Percentiles rank a stretch among this genome's conserved stretches.
Conservation (phyloP, 2,888 invertebrate species). For the Linnaemya tessellans region DNA sequence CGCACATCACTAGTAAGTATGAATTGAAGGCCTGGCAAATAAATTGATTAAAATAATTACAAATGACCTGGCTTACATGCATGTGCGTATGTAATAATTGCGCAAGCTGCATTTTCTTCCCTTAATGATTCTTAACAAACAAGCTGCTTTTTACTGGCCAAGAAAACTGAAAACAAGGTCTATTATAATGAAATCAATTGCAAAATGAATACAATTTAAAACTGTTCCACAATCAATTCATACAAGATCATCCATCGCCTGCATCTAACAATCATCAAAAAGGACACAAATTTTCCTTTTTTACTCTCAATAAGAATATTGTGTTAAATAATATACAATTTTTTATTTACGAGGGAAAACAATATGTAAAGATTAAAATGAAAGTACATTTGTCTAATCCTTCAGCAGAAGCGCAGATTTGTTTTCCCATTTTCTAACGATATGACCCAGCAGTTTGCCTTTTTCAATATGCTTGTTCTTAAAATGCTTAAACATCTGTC, state of each 20-base stretch:
- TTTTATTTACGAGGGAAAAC: not conserved
- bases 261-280: not conserved
- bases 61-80: not conserved
- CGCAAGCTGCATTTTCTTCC: not conserved
- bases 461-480: not conserved
- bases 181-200: not conserved
- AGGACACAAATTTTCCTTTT: not conserved
- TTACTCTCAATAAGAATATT: not conserved
- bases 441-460: not conserved
- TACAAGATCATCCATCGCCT: not conserved
- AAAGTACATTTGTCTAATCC: not conserved
- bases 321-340: not conserved
- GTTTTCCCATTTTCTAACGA: not conserved
- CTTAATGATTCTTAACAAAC: not conserved
- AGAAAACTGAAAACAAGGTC: not conserved
- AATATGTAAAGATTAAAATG: slow-evolving; percentile 1
- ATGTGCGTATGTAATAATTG: not conserved
- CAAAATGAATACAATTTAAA: not conserved
- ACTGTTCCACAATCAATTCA: not conserved
- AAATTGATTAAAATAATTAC: not conserved
- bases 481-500: slow-evolving; percentile 6
- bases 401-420: slow-evolving; percentile 8
- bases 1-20: no score
- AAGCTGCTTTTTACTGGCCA: not conserved
- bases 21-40: not conserved